Evolutionary conservation across 92 coral and sea anemone species (phyloP).

Genomic region (Desmophyllum pertusum): DNA sequence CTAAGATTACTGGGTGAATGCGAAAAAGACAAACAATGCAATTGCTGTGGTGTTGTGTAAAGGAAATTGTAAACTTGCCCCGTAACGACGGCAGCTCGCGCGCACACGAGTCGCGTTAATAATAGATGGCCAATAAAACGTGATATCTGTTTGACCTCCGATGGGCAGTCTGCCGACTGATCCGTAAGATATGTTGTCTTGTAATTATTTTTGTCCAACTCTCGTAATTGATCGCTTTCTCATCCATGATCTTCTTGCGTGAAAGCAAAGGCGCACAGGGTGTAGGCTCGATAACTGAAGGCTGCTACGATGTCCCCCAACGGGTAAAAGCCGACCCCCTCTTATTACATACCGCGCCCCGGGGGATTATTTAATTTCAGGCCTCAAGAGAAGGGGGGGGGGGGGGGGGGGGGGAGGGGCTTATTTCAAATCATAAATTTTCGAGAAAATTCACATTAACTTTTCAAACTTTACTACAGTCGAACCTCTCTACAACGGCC

Average conservation of each 20-base stretch:
- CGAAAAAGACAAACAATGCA: neutral
- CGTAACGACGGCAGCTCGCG: neutral
- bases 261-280: neutral
- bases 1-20: neutral
- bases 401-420: no score
- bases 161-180: neutral
- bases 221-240: neutral
- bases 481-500: no score
- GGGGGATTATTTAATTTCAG: no score
- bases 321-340: no score
- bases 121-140: neutral
- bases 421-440: no score
- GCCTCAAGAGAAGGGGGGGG: no score
- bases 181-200: neutral
- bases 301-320: no score
- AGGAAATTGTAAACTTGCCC: slow-evolving; percentile 1
- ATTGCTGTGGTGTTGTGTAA: neutral
- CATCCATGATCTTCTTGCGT: neutral
- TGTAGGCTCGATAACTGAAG: no score
- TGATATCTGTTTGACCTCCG: neutral
- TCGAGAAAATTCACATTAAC: no score
- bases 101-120: neutral
- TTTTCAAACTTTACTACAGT: no score
- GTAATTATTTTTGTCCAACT: neutral
- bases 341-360: no score